Percentiles rank a stretch among this genome's conserved stretches.
phyloP scores from a whole-genome alignment of 2,797 vertebrate genomes.

The Poecile montanus region DNA sequence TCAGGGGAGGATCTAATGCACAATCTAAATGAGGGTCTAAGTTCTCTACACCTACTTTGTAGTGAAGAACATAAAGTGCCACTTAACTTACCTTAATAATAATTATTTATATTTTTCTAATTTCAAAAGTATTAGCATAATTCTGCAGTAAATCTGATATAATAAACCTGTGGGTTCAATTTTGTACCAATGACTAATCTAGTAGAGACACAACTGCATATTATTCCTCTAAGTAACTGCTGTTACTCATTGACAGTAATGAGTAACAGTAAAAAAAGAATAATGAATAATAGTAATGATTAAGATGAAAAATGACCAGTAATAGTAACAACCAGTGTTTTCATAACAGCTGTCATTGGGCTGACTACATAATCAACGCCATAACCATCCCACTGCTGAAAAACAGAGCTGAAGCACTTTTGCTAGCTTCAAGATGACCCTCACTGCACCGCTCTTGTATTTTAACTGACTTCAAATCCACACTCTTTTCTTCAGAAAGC shows the following conservation, averaged over 20 bases:
- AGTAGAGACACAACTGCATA: not conserved
- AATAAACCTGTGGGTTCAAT: not conserved
- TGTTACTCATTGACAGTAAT: not conserved
- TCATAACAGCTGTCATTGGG: not conserved
- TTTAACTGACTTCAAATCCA: not conserved
- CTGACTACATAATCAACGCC: not conserved
- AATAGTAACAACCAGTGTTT: not conserved
- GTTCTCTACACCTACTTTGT: not conserved
- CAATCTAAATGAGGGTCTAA: not conserved
- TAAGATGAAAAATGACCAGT: not conserved
- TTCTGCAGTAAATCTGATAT: not conserved
- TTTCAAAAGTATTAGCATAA: not conserved
- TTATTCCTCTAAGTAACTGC: not conserved
- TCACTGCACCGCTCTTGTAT: fast-evolving
- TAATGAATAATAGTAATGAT: not conserved
- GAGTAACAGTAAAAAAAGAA: not conserved
- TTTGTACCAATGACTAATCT: not conserved
- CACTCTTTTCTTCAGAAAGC: not conserved
- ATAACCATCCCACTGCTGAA: not conserved
- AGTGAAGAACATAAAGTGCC: not conserved
- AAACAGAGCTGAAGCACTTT: not conserved
- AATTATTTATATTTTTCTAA: not conserved
- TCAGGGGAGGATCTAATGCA: not conserved
- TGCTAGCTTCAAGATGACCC: not conserved
- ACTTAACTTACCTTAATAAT: not conserved